Conservation (phyloP, 2,888 invertebrate species). For the Xestia xanthographa region DNA sequence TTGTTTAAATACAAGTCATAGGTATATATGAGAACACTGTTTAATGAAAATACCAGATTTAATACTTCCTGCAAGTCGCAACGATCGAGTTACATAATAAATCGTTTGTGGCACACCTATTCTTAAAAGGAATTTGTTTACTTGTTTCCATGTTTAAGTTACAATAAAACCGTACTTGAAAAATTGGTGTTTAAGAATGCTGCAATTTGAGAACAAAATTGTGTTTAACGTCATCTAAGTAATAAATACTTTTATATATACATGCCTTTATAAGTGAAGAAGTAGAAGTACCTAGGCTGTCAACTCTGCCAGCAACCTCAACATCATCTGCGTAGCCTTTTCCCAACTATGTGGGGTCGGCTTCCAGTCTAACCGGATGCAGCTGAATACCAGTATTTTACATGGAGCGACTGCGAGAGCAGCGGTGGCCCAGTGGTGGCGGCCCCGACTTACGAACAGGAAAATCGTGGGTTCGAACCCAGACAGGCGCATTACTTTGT, state of each 20-base stretch:
- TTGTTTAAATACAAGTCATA: slow-evolving; percentile 42
- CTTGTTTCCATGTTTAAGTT: not conserved
- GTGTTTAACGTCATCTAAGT: not conserved
- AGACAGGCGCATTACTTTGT: too few species aligned
- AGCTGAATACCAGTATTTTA: too few species aligned
- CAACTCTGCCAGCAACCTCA: not conserved
- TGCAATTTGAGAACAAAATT: too few species aligned
- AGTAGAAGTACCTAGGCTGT: not conserved
- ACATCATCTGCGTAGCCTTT: not conserved
- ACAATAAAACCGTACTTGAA: slow-evolving; percentile 2
- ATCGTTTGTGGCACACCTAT: slow-evolving; percentile 9
- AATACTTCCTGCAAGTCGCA: slow-evolving; percentile 21
- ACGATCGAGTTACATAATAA: slow-evolving; percentile 34
- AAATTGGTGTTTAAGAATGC: slow-evolving; percentile 7
- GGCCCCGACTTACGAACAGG: too few species aligned
- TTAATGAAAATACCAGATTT: slow-evolving; percentile 28
- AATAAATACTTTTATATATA: too few species aligned
- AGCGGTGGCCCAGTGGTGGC: too few species aligned
- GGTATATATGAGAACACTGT: slow-evolving; percentile 16
- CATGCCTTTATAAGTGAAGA: not conserved
- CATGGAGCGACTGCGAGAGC: too few species aligned
- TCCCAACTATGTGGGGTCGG: not conserved
- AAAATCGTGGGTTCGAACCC: too few species aligned
- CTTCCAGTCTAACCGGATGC: not conserved
- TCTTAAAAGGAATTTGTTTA: slow-evolving; percentile 15